phyloP scores from a whole-genome alignment of 2,113 vertebrate species.

The Lamprologus speciosus region DNA sequence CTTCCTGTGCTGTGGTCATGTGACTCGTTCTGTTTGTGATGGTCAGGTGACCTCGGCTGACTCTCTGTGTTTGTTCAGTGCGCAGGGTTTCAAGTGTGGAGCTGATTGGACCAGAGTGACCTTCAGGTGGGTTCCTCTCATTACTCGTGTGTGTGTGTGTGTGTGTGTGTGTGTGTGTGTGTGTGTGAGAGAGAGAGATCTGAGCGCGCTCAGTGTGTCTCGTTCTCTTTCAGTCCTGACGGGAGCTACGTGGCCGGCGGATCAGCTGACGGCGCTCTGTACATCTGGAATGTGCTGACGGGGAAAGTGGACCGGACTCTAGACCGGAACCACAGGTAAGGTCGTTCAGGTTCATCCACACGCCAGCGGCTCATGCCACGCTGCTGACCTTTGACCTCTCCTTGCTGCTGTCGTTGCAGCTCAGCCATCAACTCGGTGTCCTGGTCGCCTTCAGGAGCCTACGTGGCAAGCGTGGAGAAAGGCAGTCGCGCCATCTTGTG shows the following conservation, averaged over 20 bases:
- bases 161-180: no score
- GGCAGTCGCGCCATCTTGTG: constrained; percentile 89
- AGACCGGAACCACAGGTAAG: constrained; percentile 87
- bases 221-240: constrained; percentile 75
- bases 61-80: constrained; percentile 56
- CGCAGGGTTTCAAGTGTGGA: constrained; percentile 94
- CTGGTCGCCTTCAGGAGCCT: constrained; percentile 85
- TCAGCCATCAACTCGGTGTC: constrained; percentile 88
- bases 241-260: constrained; percentile 85
- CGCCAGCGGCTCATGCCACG: accelerated
- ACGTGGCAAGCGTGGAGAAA: constrained; percentile 91
- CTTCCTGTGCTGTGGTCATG: not conserved
- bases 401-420: constrained; percentile 53
- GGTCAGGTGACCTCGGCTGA: not conserved
- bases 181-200: not conserved
- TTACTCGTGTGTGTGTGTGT: not conserved
- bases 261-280: constrained; percentile 86
- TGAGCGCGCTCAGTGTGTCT: not conserved
- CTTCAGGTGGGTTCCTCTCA: constrained; percentile 79
- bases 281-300: constrained; percentile 87
- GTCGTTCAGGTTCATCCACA: not conserved
- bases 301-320: constrained; percentile 85
- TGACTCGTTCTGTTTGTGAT: not conserved
- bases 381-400: not conserved
- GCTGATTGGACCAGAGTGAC: constrained; percentile 95